Conservation (phyloP, 2,113 vertebrate species). For the Aspidoscelis tigris region DNA sequence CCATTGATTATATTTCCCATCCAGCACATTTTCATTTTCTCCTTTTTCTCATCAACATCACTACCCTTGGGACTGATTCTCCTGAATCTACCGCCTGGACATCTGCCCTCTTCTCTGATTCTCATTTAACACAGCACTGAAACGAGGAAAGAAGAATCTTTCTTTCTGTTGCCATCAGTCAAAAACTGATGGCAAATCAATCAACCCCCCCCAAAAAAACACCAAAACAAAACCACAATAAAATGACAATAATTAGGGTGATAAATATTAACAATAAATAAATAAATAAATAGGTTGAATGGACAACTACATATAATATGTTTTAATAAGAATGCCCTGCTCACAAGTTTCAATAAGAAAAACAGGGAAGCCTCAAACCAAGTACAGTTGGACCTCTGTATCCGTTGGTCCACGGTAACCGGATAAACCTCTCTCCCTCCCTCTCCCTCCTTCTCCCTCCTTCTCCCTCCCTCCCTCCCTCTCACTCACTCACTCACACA, state of each 20-base stretch:
- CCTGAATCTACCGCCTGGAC: not conserved
- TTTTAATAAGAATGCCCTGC: not conserved
- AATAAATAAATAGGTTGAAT: not conserved
- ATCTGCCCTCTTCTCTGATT: not conserved
- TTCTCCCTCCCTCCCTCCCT: no score
- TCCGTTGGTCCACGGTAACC: no score
- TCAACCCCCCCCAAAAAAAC: no score
- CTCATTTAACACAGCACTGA: not conserved
- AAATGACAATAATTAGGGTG: no score
- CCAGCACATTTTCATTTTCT: not conserved
- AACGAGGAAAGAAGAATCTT: not conserved
- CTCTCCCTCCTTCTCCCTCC: no score
- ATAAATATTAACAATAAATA: no score
- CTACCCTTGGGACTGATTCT: not conserved
- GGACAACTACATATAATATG: not conserved
- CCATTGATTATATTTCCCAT: no score
- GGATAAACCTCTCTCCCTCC: no score
- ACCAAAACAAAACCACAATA: no score
- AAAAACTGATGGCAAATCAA: not conserved
- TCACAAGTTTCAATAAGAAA: not conserved
- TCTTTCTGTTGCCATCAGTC: not conserved
- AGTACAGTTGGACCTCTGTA: not conserved
- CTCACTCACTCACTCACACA: no score
- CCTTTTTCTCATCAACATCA: not conserved
- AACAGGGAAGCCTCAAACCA: not conserved